Evolutionary conservation across 1,140 invertebrate species (phyloP).

Genomic region (Lethrus apterus): DNA sequence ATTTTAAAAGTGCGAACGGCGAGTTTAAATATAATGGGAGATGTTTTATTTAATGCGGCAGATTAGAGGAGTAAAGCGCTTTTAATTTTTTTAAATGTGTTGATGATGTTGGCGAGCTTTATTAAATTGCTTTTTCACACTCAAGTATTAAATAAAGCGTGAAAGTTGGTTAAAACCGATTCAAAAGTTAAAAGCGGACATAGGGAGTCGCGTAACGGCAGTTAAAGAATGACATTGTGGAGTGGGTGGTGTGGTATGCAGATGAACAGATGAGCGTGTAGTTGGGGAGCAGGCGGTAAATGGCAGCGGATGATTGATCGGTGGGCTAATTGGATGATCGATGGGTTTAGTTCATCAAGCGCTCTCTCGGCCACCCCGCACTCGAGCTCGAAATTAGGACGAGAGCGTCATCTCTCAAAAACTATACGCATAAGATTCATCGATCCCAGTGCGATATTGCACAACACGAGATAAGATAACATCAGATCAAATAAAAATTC

Average conservation of each 20-base stretch:
- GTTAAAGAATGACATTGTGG: slow-evolving; percentile 13
- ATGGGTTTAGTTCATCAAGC: slow-evolving; percentile 47
- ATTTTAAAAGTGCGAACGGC: slow-evolving; percentile 18
- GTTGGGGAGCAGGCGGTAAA: slow-evolving; percentile 34
- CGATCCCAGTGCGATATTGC: slow-evolving; percentile 12
- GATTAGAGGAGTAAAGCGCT: neutral
- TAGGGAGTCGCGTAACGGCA: neutral
- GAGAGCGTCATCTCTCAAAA: slow-evolving; percentile 17
- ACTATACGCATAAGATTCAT: slow-evolving; percentile 15
- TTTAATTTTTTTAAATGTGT: neutral
- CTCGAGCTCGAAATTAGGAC: slow-evolving; percentile 17
- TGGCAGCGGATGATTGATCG: slow-evolving; percentile 54
- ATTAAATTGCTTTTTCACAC: neutral
- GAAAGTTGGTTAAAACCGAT: slow-evolving; percentile 8
- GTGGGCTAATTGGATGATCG: slow-evolving; percentile 56
- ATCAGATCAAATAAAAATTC: too few relatives aligned
- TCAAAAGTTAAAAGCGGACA: slow-evolving; percentile 1
- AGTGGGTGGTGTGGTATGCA: slow-evolving; percentile 32
- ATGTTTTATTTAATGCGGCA: slow-evolving; percentile 22
- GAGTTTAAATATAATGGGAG: slow-evolving; percentile 23
- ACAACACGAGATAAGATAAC: too few relatives aligned
- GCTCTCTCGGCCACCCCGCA: slow-evolving; percentile 21
- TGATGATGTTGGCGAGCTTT: neutral
- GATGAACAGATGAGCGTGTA: slow-evolving; percentile 39
- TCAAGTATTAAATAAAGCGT: slow-evolving; percentile 6